Evolutionary conservation across 2,888 invertebrate species (phyloP).

Genomic region (Adelognathus sp.): DNA sequence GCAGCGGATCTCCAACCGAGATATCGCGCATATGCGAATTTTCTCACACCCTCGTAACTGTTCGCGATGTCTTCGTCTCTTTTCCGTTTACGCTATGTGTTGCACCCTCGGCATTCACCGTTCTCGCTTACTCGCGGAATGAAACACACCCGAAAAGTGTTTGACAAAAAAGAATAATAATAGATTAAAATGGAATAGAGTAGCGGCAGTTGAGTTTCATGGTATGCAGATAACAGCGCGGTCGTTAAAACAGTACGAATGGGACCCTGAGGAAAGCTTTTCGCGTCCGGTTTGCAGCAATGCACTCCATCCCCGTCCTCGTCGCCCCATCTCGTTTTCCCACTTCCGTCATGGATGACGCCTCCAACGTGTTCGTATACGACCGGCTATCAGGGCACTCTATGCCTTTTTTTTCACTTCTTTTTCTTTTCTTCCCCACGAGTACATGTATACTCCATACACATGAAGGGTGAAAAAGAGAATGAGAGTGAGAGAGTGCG

Average conservation of each 20-base stretch:
- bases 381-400: slow-evolving; percentile 20
- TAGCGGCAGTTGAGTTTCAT: slow-evolving; percentile 26
- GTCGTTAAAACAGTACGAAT: slow-evolving; percentile 54
- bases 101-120: too few relatives aligned
- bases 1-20: too few relatives aligned
- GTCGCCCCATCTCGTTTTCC: slow-evolving; percentile 45
- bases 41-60: too few relatives aligned
- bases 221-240: slow-evolving; percentile 43
- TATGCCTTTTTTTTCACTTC: slow-evolving; percentile 11
- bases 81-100: too few relatives aligned
- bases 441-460: slow-evolving; percentile 3
- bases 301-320: neutral
- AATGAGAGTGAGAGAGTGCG: neutral
- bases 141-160: neutral
- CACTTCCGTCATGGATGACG: slow-evolving; percentile 31
- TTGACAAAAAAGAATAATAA: slow-evolving; percentile 1
- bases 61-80: too few relatives aligned
- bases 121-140: too few relatives aligned
- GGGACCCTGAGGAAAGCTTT: slow-evolving; percentile 51
- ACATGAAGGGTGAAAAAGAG: neutral
- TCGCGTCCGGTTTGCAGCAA: slow-evolving; percentile 18
- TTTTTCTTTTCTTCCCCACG: slow-evolving; percentile 17
- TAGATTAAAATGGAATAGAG: slow-evolving; percentile 12
- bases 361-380: slow-evolving; percentile 15
- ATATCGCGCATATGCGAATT: too few relatives aligned